Base-by-base conservation (phyloP, 2,888 invertebrate species). In the Carterocephalus palaemon region DNA sequence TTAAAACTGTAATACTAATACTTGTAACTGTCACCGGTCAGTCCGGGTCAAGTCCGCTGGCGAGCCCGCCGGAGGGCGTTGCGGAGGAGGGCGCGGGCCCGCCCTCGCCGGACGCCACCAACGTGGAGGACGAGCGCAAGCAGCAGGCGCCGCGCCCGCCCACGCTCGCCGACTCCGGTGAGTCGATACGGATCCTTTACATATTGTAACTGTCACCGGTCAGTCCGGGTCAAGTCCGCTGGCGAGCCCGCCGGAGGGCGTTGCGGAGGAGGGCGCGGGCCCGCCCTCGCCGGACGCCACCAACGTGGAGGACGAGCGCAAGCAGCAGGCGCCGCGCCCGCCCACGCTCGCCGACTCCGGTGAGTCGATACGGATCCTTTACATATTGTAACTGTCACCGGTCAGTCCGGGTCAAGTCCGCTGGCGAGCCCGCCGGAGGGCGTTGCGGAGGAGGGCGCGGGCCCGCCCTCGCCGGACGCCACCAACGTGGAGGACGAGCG, bases 311-410 rank as follows among this genome's bases (percentile, higher is more conserved):
- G 84, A 84, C 49, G 84, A 85, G 59, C 62, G 74, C 51, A 85
- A 85, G 48, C 83, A 83, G 53, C 79, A 77, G 42, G 82, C 84
- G 0, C 80, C 84, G 8, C 80, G 85, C 42, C 83, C 89, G 40
- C 92, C n/a, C 4, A 93, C 92, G 68, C 89, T 94, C 40, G 93
- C 94, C 0, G 94, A 95, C 69, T 90, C 91, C 49, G 91, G 92
- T 89, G 3, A 28, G 39, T 3, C 29, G n/a, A n/a, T n/a, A n/a
- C n/a, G n/a, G n/a, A n/a, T n/a, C n/a, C n/a, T n/a, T n/a, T n/a
- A n/a, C n/a, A n/a, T n/a, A n/a, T 7, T 5, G n/a, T n/a, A n/a
- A n/a, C n/a, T 29, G 7, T n/a, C 37, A 7, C 12, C 23, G 1
- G 15, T 10, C 6, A n/a, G 26, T 3, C 37, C 23, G 1, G 61